Conservation (phyloP, 2,888 invertebrate genomes). For the Stenodera caucasica region DNA sequence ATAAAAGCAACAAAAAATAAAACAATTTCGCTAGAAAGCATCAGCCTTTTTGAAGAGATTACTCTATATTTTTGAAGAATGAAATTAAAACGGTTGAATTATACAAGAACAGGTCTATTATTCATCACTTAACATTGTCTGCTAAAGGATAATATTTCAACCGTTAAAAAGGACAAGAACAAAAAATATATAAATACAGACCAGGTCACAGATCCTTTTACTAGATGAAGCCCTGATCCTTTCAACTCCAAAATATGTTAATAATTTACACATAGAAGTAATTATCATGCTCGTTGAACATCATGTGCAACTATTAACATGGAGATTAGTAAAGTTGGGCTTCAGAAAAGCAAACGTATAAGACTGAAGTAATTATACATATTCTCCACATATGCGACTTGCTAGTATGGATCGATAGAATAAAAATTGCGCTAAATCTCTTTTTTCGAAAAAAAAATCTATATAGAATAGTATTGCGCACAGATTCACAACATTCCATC, state of each 20-base stretch:
- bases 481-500: no score
- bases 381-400: no score
- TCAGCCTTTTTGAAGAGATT: neutral
- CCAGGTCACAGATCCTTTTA: no score
- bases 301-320: conserved; percentile 12
- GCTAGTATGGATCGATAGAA: no score
- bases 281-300: conserved; percentile 7
- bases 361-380: neutral
- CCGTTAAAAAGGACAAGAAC: neutral
- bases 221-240: no score
- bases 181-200: neutral
- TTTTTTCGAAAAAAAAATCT: no score
- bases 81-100: conserved; percentile 1
- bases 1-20: neutral
- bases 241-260: conserved; percentile 1
- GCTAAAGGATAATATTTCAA: neutral
- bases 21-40: neutral
- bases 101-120: neutral
- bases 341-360: neutral
- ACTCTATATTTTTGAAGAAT: neutral
- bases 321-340: conserved; percentile 5
- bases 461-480: no score
- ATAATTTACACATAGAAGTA: conserved; percentile 8
- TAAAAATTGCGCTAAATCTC: no score
- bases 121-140: neutral